These are phyloP conservation scores for Resseliella maxima DNA, from an alignment of 2,888 invertebrate genomes.

Conservation along the genomic window DNA sequence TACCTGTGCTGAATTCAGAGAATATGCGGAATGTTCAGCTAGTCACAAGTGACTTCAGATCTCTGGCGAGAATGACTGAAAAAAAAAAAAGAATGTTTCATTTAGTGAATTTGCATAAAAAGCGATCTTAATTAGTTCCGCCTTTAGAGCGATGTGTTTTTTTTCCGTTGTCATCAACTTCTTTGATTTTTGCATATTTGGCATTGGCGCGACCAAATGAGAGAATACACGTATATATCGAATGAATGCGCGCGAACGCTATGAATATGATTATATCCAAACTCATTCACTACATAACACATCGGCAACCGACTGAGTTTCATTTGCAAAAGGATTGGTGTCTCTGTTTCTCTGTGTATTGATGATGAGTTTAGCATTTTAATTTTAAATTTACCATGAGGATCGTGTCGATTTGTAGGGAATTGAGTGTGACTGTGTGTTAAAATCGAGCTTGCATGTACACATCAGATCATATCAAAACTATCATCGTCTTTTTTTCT, in stretches of 20 bases:
- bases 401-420: neutral
- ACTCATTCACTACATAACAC: constrained; percentile 8
- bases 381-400: neutral
- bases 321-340: no score
- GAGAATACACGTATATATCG: neutral
- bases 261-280: constrained; percentile 29
- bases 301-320: no score
- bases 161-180: neutral
- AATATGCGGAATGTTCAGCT: neutral
- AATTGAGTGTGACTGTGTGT: neutral
- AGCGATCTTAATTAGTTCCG: constrained; percentile 45
- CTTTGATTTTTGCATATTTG: constrained; percentile 15
- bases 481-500: constrained; percentile 14
- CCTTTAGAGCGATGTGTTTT: neutral
- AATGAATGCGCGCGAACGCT: neutral
- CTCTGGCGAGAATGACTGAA: neutral
- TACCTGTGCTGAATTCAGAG: neutral
- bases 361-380: constrained; percentile 37
- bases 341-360: no score
- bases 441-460: constrained; percentile 9
- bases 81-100: neutral
- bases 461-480: constrained; percentile 45
- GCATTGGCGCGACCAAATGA: neutral
- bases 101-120: constrained; percentile 37
- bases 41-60: no score